Conservation (phyloP, 2,888 invertebrate genomes). For the Mimas tiliae region DNA sequence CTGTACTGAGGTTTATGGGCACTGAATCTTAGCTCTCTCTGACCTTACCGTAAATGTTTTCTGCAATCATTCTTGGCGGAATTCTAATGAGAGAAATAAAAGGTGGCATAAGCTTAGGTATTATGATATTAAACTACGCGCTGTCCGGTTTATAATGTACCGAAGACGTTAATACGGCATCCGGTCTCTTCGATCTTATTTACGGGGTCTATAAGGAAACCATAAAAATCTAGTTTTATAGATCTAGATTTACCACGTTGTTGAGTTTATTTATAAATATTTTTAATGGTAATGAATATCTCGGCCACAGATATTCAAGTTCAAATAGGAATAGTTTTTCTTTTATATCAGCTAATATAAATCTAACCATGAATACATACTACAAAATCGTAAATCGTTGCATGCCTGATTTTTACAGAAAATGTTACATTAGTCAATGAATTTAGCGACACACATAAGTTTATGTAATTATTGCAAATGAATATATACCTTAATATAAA, state of each 20-base stretch:
- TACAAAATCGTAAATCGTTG: too few relatives aligned
- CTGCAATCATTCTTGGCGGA: not conserved
- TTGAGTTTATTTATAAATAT: not conserved
- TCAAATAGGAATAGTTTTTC: not conserved
- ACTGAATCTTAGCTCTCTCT: not conserved
- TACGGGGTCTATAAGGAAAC: conserved; percentile 15
- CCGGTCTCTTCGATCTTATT: conserved; percentile 39
- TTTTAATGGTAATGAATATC: not conserved
- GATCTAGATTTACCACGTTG: conserved; percentile 6
- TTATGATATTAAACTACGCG: conserved; percentile 49
- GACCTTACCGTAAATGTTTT: not conserved
- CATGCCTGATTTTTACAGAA: too few relatives aligned
- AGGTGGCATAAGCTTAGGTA: conserved; percentile 29
- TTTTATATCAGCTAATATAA: too few relatives aligned
- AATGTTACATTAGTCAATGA: too few relatives aligned
- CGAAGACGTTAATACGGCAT: conserved; percentile 46
- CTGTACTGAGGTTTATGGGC: not conserved
- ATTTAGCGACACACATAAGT: too few relatives aligned
- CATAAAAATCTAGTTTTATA: conserved; percentile 22
- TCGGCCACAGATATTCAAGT: not conserved
- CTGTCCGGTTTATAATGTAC: conserved; percentile 49
- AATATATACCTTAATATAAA: too few relatives aligned
- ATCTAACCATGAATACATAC: too few relatives aligned
- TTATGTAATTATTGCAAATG: too few relatives aligned
- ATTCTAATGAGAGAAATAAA: conserved; percentile 5